Percentiles rank a stretch among this genome's conserved stretches.
Evolutionary conservation across 2,888 invertebrate genomes (phyloP).

Genomic region (Dryomyza anilis): DNA sequence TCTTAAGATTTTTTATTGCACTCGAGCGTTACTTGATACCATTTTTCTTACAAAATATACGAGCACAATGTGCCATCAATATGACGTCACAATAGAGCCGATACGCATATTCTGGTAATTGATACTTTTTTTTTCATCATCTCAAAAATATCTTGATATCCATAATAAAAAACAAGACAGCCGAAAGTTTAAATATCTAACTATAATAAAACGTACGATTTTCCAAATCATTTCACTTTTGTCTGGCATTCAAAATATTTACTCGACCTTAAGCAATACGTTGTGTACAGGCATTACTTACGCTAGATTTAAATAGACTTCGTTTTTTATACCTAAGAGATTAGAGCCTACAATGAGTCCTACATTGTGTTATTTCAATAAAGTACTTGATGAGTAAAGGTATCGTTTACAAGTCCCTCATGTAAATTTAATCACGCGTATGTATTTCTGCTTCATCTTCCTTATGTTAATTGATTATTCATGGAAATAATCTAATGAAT

Average conservation of each 20-base stretch:
- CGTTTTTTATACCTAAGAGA: no score
- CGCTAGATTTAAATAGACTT: slow-evolving; percentile 16
- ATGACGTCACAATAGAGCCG: not conserved
- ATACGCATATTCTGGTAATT: slow-evolving; percentile 10
- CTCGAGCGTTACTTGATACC: slow-evolving; percentile 13
- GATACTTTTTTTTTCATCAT: slow-evolving; percentile 1
- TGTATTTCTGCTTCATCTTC: no score
- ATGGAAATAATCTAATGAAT: no score
- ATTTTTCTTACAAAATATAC: not conserved
- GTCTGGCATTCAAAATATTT: slow-evolving; percentile 18
- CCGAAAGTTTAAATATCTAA: not conserved
- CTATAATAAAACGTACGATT: not conserved
- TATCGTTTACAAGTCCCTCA: no score
- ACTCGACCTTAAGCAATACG: not conserved
- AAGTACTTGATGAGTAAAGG: no score
- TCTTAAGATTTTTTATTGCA: no score
- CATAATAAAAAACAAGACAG: not conserved
- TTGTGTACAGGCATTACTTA: slow-evolving; percentile 13
- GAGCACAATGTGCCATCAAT: not conserved
- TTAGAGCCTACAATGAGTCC: no score
- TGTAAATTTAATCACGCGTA: no score
- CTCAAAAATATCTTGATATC: not conserved
- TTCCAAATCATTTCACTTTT: slow-evolving; percentile 22
- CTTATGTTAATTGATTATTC: no score
- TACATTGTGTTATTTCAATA: no score